Evolutionary conservation across 2,888 invertebrate species (phyloP).

Genomic region (Coremacera marginata): DNA sequence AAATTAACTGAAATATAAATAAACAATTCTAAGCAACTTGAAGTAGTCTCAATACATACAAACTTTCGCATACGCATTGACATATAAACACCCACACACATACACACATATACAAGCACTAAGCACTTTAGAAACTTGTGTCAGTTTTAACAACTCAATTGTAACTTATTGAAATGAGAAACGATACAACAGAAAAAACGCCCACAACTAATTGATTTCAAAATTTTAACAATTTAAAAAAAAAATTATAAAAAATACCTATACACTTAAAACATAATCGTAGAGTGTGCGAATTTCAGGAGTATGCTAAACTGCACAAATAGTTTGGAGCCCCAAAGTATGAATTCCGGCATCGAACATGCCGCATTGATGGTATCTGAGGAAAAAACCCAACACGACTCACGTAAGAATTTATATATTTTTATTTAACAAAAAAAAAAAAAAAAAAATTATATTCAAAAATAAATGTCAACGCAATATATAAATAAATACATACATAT

Average conservation of each 20-base stretch:
- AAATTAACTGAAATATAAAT: background rate
- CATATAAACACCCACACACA: background rate
- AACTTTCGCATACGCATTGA: background rate
- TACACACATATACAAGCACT: background rate
- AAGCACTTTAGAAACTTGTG: background rate
- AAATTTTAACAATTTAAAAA: slow-evolving; percentile 49
- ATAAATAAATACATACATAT: slow-evolving; percentile 36
- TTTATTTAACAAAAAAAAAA: slow-evolving; percentile 43
- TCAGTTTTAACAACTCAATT: background rate
- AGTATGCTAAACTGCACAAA: slow-evolving; percentile 97
- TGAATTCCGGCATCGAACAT: slow-evolving; percentile 83
- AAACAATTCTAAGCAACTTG: slow-evolving; percentile 16
- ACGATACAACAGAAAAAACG: background rate
- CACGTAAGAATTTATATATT: slow-evolving; percentile 76
- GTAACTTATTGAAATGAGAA: background rate
- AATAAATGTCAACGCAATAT: slow-evolving; percentile 46
- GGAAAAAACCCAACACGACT: slow-evolving; percentile 83
- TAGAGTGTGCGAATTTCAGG: slow-evolving; percentile 77
- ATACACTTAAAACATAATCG: slow-evolving; percentile 71
- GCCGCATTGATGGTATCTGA: slow-evolving; percentile 83
- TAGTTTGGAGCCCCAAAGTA: slow-evolving; percentile 87
- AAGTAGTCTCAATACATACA: slow-evolving; percentile 14
- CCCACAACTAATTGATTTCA: slow-evolving; percentile 32
- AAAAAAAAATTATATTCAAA: slow-evolving; percentile 38
- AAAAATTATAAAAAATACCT: slow-evolving; percentile 59